Evolutionary conservation across 1,140 invertebrate genomes (phyloP).

Genomic region (Drosophila malerkotliana): DNA sequence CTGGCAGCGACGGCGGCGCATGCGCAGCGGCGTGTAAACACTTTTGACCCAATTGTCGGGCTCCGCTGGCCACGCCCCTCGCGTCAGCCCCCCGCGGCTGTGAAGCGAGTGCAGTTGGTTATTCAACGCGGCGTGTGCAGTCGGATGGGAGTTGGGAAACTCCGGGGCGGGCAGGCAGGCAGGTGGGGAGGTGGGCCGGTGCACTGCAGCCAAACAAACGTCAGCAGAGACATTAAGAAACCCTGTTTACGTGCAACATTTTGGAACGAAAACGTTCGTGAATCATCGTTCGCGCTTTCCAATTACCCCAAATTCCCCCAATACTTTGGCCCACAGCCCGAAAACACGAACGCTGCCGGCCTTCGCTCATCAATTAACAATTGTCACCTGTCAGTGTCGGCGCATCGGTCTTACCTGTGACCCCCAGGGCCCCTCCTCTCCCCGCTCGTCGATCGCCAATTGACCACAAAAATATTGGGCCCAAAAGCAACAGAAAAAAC

Average conservation of each 20-base stretch:
- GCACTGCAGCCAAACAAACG: too few species aligned
- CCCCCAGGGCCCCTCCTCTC: background rate
- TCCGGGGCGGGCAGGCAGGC: too few species aligned
- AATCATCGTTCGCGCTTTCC: too few species aligned
- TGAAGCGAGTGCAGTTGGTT: conserved; percentile 24
- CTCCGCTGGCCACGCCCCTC: conserved; percentile 40
- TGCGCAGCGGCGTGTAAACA: conserved; percentile 65
- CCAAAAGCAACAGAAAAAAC: conserved; percentile 11
- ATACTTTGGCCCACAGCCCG: conserved; percentile 3
- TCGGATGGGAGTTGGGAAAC: conserved; percentile 5
- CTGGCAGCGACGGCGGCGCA: conserved; percentile 28
- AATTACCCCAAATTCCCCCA: too few species aligned
- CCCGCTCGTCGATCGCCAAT: too few species aligned
- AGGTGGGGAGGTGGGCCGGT: too few species aligned
- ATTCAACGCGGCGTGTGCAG: conserved; percentile 30
- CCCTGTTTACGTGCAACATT: too few species aligned
- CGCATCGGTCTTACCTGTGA: conserved; percentile 23
- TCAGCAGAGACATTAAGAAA: too few species aligned
- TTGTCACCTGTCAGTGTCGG: conserved; percentile 49
- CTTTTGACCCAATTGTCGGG: conserved; percentile 63
- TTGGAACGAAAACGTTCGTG: too few species aligned
- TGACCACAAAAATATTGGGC: conserved; percentile 28
- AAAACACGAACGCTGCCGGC: conserved; percentile 9
- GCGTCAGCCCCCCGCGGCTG: conserved; percentile 15
- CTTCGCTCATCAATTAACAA: conserved; percentile 50